Evolutionary conservation across 1,140 invertebrate species (phyloP).

Genomic region (Drosophila novamexicana): DNA sequence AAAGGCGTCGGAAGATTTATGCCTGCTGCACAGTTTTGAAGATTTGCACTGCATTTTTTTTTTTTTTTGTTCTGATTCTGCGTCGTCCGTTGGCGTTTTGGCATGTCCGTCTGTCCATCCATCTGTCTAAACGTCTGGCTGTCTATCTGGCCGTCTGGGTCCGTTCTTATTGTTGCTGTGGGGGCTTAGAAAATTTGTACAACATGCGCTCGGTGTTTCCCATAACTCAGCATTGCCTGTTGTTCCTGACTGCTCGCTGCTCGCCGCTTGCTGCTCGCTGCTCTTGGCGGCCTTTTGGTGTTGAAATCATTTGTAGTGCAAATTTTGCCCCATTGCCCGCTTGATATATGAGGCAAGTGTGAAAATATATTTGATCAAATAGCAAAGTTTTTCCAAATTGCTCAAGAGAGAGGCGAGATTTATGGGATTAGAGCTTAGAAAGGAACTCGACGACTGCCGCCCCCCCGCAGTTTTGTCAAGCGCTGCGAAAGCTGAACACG

Average conservation of each 20-base stretch:
- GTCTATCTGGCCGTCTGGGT: slow-evolving; percentile 23
- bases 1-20: slow-evolving; percentile 80
- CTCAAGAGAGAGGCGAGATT: slow-evolving; percentile 55
- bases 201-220: slow-evolving; percentile 76
- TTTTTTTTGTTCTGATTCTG: slow-evolving; percentile 54
- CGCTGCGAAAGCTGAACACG: neutral
- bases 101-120: slow-evolving; percentile 12
- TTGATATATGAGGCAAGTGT: slow-evolving; percentile 83
- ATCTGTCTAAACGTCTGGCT: slow-evolving; percentile 17
- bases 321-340: slow-evolving; percentile 67
- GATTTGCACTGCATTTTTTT: slow-evolving; percentile 48
- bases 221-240: slow-evolving; percentile 72
- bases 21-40: slow-evolving; percentile 60
- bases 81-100: slow-evolving; percentile 53
- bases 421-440: slow-evolving; percentile 59
- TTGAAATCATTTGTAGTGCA: slow-evolving; percentile 84
- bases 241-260: slow-evolving; percentile 9
- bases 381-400: slow-evolving; percentile 51
- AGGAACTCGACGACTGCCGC: slow-evolving; percentile 39
- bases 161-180: slow-evolving; percentile 43
- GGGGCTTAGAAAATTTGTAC: slow-evolving; percentile 68
- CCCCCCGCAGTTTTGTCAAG: slow-evolving; percentile 23
- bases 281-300: slow-evolving; percentile 73
- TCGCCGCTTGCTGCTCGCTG: slow-evolving; percentile 2
- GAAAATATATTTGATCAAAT: slow-evolving; percentile 83